Evolutionary conservation across 2,113 vertebrate genomes (phyloP).

Genomic region (Macquaria ambigua): DNA sequence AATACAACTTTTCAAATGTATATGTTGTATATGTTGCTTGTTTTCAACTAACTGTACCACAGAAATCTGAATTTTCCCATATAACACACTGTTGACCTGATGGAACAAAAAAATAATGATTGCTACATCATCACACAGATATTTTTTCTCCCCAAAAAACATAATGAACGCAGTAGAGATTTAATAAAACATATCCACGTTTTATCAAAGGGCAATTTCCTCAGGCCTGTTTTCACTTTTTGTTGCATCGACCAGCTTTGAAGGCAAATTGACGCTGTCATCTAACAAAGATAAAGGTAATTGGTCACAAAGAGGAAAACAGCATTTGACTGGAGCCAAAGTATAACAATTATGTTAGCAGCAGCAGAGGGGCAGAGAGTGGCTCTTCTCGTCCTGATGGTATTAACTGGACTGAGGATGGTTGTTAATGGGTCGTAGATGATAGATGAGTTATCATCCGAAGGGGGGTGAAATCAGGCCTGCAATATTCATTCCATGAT

Average conservation of each 20-base stretch:
- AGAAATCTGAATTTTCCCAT: neutral
- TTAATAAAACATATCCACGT: conserved; percentile 34
- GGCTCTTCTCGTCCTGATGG: conserved; percentile 64
- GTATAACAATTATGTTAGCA: conserved; percentile 64
- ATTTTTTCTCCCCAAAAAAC: neutral
- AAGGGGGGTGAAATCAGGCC: conserved; percentile 55
- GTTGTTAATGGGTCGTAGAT: conserved; percentile 75
- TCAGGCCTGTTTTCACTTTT: conserved; percentile 14
- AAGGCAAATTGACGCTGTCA: conserved; percentile 55
- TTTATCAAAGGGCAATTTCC: conserved; percentile 30
- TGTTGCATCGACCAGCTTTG: conserved; percentile 27
- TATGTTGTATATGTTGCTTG: neutral
- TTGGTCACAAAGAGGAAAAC: conserved; percentile 66
- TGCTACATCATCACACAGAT: neutral
- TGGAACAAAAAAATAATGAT: neutral
- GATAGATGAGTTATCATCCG: conserved; percentile 75
- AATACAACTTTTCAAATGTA: neutral
- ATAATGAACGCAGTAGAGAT: neutral
- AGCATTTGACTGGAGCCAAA: conserved; percentile 67
- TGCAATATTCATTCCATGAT: conserved; percentile 53
- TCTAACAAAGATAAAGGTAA: conserved; percentile 70
- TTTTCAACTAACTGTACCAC: neutral
- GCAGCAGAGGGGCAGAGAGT: conserved; percentile 47
- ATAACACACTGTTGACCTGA: neutral
- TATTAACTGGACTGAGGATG: conserved; percentile 69